phyloP scores from a whole-genome alignment of 2,888 invertebrate species.

The Polyommatus iphigenia region DNA sequence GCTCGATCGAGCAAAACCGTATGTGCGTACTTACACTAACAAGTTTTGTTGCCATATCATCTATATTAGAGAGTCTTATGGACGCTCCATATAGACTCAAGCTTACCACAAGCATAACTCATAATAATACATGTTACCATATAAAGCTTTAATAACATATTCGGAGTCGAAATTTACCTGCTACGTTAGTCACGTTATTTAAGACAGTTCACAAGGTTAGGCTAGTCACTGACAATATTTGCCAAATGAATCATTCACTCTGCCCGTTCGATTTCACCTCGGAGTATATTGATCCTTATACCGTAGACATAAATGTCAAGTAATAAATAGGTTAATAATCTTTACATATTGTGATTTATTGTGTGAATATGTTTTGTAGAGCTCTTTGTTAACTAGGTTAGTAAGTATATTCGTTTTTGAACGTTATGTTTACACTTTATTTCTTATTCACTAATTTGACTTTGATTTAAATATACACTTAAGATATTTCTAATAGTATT shows the following conservation, averaged over 20 bases:
- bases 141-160: background rate
- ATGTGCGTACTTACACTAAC: no score
- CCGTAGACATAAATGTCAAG: background rate
- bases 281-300: background rate
- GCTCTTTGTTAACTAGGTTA: background rate
- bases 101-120: background rate
- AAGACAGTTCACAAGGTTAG: constrained; percentile 49
- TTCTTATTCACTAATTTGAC: background rate
- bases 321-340: constrained; percentile 12
- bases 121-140: background rate
- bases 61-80: background rate
- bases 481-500: no score
- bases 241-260: constrained; percentile 53
- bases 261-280: constrained; percentile 28
- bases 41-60: no score
- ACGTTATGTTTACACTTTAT: background rate
- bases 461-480: no score
- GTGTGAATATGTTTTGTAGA: background rate
- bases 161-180: constrained; percentile 31
- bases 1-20: no score
- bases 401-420: background rate
- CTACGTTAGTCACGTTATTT: constrained; percentile 49
- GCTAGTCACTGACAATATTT: constrained; percentile 47
- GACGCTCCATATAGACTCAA: no score
- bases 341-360: constrained; percentile 7